Evolutionary conservation across 1,140 invertebrate species (phyloP), one percentile per base, ranked within the genome.

Genomic region (Ceratoteleas bidentatus): DNA sequence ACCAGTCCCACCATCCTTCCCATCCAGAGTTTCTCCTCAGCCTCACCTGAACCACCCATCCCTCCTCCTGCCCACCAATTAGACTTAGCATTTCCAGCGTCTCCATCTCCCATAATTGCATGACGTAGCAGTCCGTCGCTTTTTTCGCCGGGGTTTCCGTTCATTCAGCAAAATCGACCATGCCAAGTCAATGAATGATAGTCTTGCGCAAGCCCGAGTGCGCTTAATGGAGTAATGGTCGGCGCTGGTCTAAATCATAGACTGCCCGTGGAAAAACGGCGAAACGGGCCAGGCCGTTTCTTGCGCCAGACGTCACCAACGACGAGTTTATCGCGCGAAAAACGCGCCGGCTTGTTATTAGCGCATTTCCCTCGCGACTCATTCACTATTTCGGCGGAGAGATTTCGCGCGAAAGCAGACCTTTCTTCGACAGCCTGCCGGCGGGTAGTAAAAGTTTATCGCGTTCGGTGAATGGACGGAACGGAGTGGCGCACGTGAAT

Each of bases 361-460:
- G 13, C 40, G 32, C 40, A 0, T 9, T 57, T 33, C 10, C n/a
- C 7, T 0, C 33, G 8, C 16, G 45, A 50, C 43, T 65, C 62
- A 54, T 65, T 14, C 15, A 43, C n/a, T 7, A 68, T 68, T 57
- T 68, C 53, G 65, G 53, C 56, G 24, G 33, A 43, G 52, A 50
- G 43, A 66, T 72, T 78, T 78, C 24, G 13, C 69, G 64, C 58
- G 64, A 74, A 74, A 80, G 49, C 50, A 45, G 43, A 4, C 52
- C 64, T 74, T 80, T 74, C 69, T 69, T 74, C 11, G 10, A 45
- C 49, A 43, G 36, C 36, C 15, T 58, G 13, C 10, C 47, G 38
- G 13, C 38, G 34, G 64, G 62, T 68, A 76, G 83, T 80, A 85
- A 85, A 85, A 85, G 83, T 83, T 83, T 43, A 73, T 83, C 76